Percentiles rank a stretch among this genome's conserved stretches.
phyloP scores from a whole-genome alignment of 2,113 vertebrate genomes.

The Crocuta crocuta region DNA sequence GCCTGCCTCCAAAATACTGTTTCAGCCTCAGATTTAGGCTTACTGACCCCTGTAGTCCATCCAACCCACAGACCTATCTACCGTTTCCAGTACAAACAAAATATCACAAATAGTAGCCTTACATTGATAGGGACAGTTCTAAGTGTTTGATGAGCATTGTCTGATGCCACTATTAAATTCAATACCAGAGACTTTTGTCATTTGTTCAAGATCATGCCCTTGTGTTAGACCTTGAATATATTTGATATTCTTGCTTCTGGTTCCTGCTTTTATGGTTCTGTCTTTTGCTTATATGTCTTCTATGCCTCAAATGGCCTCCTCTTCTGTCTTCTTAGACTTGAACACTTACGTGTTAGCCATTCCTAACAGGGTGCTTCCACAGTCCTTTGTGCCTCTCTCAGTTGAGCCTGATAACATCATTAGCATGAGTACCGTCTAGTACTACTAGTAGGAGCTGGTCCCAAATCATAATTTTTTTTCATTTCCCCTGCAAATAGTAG shows the following conservation, averaged over 20 bases:
- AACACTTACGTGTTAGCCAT: background rate
- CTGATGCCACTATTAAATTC: background rate
- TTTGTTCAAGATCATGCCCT: background rate
- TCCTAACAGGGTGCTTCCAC: background rate
- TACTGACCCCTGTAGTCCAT: background rate
- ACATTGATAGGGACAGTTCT: background rate
- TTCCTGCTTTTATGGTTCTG: constrained; percentile 1
- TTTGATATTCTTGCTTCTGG: background rate
- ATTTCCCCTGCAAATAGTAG: background rate
- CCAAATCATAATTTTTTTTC: background rate
- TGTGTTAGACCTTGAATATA: background rate
- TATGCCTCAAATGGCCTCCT: background rate
- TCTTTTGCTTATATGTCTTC: background rate
- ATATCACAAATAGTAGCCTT: background rate
- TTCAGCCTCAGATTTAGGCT: background rate
- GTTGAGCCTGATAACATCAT: background rate
- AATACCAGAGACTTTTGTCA: background rate
- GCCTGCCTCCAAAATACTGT: background rate
- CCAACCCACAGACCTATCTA: background rate
- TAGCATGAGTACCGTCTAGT: background rate
- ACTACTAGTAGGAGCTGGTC: background rate
- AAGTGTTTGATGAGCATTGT: background rate
- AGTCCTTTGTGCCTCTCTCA: background rate
- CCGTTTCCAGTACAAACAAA: background rate
- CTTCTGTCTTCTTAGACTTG: background rate